These are phyloP conservation scores for Ommatoiulus sabulosus DNA, from an alignment of 2,888 invertebrate genomes.

Conservation along the genomic window DNA sequence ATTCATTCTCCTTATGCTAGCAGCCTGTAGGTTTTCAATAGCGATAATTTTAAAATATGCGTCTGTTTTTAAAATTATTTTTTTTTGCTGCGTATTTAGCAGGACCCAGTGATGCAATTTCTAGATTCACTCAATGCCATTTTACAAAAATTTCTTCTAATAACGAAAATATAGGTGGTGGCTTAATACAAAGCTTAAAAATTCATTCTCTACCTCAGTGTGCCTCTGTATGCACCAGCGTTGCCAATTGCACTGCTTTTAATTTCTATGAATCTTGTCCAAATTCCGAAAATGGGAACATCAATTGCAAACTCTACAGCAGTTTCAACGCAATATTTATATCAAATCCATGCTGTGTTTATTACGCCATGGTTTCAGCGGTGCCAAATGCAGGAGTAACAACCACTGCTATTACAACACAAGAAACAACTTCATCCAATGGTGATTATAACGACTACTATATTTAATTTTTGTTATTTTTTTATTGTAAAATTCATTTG, in stretches of 20 bases:
- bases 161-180: neutral
- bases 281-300: neutral
- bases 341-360: neutral
- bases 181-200: neutral
- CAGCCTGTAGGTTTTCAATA: neutral
- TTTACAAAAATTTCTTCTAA: neutral
- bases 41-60: neutral
- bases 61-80: neutral
- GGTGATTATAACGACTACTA: neutral
- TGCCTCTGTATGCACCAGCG: neutral
- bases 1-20: neutral
- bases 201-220: neutral
- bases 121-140: neutral
- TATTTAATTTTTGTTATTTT: neutral
- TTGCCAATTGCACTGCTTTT: neutral
- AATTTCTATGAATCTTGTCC: neutral
- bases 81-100: neutral
- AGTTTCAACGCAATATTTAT: neutral
- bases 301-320: neutral
- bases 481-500: neutral
- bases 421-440: neutral
- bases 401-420: neutral
- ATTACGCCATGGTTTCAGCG: neutral
- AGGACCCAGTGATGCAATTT: neutral
- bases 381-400: neutral